Evolutionary conservation across 1,140 invertebrate species (phyloP), one percentile per base, ranked within the genome.

Genomic region (Bombus pascuorum): DNA sequence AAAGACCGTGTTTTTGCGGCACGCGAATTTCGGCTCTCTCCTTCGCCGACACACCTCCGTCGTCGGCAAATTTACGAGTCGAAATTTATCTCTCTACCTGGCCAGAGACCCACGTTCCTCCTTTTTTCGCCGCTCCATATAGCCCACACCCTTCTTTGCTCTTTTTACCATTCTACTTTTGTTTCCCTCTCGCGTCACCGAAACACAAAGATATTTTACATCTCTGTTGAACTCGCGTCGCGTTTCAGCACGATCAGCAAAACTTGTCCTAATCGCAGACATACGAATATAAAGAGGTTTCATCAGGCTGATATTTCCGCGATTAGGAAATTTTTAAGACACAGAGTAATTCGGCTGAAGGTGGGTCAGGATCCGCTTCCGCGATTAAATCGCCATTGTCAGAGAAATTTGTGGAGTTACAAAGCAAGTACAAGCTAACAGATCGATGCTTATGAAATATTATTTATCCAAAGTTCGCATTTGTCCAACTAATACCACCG

Each of bases 51-150:
- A 70, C 82, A 42, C 82, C 82, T 83, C 74, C 77, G 81, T 83
- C 81, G 37, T 22, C 74, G 34, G n/a, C n/a, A 62, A 83, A 83
- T 83, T 83, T 83, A 83, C 82, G 82, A 78, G 82, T 70, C 37
- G 65, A 83, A 83, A 83, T 83, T 83, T 78, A 83, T 83, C 82
- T 83, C 76, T 44, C 82, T 70, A 78, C 82, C 82, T 77, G 74
- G 81, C 28, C 59, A 22, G 4, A 22, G 4, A 12, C 3, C 22
- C 39, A 22, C 4, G 34, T 37, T 59, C 37, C 32, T n/a, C 47
- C 39, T 34, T 37, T 75, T 75, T 47, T 28, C n/a, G 3, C 44
- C 44, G 42, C 44, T 37, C 47, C 32, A 53, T 62, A 62, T 62
- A 62, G 28, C 25, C 28, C 28, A 4, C 59, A 10, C 72, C n/a